Base-by-base conservation (phyloP, 2,888 invertebrate species). In the Tenthredo distinguenda region DNA sequence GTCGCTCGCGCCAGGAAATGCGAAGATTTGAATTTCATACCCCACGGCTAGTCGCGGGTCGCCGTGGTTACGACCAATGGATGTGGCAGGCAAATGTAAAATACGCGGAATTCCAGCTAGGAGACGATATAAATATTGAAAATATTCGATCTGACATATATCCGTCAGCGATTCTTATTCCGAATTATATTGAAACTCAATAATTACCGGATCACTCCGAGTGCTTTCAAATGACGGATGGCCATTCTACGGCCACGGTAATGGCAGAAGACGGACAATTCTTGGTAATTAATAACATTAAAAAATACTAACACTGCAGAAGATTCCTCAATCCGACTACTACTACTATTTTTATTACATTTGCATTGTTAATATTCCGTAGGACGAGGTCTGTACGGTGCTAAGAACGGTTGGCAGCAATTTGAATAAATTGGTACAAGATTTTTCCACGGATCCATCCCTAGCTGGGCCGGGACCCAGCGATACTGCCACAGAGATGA, bases 381-480 rank as follows among this genome's bases (percentile, higher is more conserved):
- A 85, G 85, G 85, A 68, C 9, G 47, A 65, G 55, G 26, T 85
- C 31, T 31, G 79, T 31, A 47, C 68, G 6, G 37, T 68, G 10
- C 50, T 85, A n/a, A 79, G 47, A 65, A 15, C 85, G 6, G 72
- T 79, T 15, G 85, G 85, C 26, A 18, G 18, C 6, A 87, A 86
- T 76, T 18, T 88, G 15, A 65, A 85, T 50, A 86, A 87, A 43
- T 87, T 87, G 21, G 81, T 87, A 37, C 85, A 87, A 31, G 87
- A 88, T 83, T 4, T 68, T 85, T 31, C 85, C 21, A 81, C 85
- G 0, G 50, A 88, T 6, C 47, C 37, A 18, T 84, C 84, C 7
- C 65, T 71, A 6, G 31, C 37, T 37, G 72, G 85, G 26, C 31
- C 81, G 15, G 84, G 87, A 43, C 47, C 83, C 26, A 76, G 74